Conservation (phyloP, 1,140 invertebrate genomes). For the Kradibia gibbosae region DNA sequence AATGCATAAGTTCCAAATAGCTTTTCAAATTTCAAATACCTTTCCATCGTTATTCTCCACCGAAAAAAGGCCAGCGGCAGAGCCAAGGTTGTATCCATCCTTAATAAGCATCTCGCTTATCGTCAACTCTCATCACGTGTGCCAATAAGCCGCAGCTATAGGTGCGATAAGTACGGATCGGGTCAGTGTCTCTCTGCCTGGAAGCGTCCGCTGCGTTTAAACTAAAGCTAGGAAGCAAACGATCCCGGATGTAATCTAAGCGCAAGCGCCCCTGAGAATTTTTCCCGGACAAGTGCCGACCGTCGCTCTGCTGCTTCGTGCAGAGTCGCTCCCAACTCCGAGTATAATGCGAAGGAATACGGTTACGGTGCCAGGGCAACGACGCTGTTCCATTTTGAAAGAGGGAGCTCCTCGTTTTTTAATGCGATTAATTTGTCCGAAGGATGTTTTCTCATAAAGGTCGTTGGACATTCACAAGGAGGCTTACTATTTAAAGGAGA, state of each 20-base stretch:
- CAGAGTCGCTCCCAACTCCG: not conserved
- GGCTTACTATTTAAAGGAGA: too few species aligned
- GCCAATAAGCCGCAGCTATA: too few species aligned
- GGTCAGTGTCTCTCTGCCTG: too few species aligned
- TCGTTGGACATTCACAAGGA: not conserved
- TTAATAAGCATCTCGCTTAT: not conserved
- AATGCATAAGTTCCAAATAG: too few species aligned
- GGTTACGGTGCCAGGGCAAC: not conserved
- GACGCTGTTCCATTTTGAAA: not conserved
- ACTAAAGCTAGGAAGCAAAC: not conserved
- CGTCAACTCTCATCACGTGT: too few species aligned
- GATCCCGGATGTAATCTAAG: conserved; percentile 51
- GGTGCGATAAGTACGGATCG: not conserved
- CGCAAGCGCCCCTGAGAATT: not conserved
- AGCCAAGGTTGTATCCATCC: too few species aligned
- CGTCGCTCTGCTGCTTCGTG: not conserved
- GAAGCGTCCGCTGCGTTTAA: too few species aligned
- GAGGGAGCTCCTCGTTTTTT: not conserved
- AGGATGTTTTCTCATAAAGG: not conserved
- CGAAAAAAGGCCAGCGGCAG: not conserved
- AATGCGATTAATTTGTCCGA: not conserved
- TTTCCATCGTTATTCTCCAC: not conserved
- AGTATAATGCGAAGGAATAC: not conserved
- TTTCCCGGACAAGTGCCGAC: not conserved
- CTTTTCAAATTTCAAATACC: too few species aligned